Base-by-base conservation (phyloP, 2,797 vertebrate species). In the Pseudochromis fuscus region DNA sequence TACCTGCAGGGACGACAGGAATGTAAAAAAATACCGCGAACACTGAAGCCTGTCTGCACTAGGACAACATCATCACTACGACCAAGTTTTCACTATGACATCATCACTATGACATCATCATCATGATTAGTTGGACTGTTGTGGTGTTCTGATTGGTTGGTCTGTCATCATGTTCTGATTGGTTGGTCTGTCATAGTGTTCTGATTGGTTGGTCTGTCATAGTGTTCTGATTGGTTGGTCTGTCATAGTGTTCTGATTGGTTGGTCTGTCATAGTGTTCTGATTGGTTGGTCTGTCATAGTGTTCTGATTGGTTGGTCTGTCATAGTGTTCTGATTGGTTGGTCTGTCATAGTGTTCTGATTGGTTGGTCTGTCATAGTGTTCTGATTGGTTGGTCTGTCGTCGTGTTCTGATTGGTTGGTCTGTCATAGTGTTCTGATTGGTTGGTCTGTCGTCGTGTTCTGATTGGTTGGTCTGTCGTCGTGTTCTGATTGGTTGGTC, bases 1-100 rank as follows among this genome's bases (percentile, higher is more conserved):
- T 99, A 98, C 87, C 93, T 95, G 73, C 1, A 44, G 15, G 12
- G 25, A 42, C 18, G 40, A 45, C 18, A 27, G 38, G 51, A 13
- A 44, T 4, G 15, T 4, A 44, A n/a, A n/a, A n/a, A n/a, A n/a
- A n/a, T n/a, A n/a, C n/a, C n/a, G n/a, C n/a, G n/a, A n/a, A n/a
- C n/a, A n/a, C n/a, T n/a, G n/a, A n/a, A n/a, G n/a, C n/a, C n/a
- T n/a, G n/a, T n/a, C n/a, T n/a, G n/a, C n/a, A n/a, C 15, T 30
- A 8, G 9, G 37, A 38, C 37, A 38, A 16, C 11, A 11, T 45
- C 44, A 19, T 45, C 19, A 19, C n/a, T 23, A 10, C 9, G 44
- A 23, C 3, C n/a, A n/a, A n/a, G n/a, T n/a, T n/a, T n/a, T n/a
- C n/a, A 6, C 44, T 6, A 19, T 7, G 2, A 2, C 5, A 23